Percentiles rank a stretch among this genome's conserved stretches.
Evolutionary conservation across 2,113 vertebrate genomes (phyloP).

Genomic region (Caretta caretta): DNA sequence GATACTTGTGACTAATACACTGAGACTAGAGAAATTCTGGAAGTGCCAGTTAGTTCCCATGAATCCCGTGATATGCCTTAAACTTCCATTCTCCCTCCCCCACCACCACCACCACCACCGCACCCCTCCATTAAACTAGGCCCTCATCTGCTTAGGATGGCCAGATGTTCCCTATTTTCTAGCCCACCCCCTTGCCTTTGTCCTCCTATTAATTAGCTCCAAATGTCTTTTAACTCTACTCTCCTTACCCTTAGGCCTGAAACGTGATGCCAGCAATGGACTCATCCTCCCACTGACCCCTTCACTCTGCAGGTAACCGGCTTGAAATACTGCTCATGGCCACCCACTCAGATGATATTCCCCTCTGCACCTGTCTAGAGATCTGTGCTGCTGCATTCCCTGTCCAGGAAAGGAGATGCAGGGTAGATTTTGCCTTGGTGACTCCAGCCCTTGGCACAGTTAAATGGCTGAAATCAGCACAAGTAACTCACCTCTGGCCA

Average conservation of each 20-base stretch:
- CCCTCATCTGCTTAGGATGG: not conserved
- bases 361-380: not conserved
- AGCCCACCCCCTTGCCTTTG: slow-evolving; percentile 31
- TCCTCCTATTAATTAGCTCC: slow-evolving; percentile 62
- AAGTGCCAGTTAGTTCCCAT: slow-evolving; percentile 11
- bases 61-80: not conserved
- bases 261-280: fast-evolving
- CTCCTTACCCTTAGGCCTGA: not conserved
- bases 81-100: not conserved
- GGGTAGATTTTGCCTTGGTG: not conserved
- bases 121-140: slow-evolving; percentile 41
- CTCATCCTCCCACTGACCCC: fast-evolving
- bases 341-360: fast-evolving
- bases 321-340: fast-evolving
- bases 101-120: not conserved
- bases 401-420: not conserved
- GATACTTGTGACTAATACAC: not conserved
- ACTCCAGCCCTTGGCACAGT: not conserved
- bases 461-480: fast-evolving
- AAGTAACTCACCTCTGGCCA: not conserved
- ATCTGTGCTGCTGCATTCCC: fast-evolving
- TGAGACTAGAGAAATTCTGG: not conserved
- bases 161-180: slow-evolving; percentile 64
- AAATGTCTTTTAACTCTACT: slow-evolving; percentile 23
- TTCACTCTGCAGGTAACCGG: fast-evolving